Conservation (phyloP, 2,888 invertebrate species). For the Agonopterix alstromeriana region DNA sequence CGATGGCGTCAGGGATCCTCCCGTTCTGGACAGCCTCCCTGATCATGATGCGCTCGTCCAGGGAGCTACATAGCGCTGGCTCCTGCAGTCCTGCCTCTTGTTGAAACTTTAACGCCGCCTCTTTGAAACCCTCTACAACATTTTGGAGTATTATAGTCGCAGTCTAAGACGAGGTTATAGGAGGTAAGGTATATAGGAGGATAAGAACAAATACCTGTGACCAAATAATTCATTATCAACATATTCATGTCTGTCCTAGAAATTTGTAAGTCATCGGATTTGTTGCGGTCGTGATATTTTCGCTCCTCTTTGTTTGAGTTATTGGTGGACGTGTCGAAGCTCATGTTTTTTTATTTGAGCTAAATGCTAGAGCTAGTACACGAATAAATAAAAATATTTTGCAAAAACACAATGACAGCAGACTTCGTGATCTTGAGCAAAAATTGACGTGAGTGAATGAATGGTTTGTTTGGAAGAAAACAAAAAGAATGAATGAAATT, state of each 20-base stretch:
- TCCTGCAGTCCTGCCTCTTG: slow-evolving; percentile 89
- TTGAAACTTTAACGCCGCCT: slow-evolving; percentile 97
- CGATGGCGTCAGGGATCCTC: slow-evolving; percentile 93
- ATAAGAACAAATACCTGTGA: slow-evolving; percentile 83
- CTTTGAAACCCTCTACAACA: slow-evolving; percentile 91
- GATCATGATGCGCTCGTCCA: slow-evolving; percentile 95
- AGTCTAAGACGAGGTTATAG: too few species aligned
- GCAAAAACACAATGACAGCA: slow-evolving; percentile 20
- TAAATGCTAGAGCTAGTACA: slow-evolving; percentile 5
- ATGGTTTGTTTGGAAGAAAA: not conserved
- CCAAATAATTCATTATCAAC: slow-evolving; percentile 98
- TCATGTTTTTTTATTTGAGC: slow-evolving; percentile 37
- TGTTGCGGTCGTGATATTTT: slow-evolving; percentile 82
- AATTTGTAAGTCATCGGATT: slow-evolving; percentile 86
- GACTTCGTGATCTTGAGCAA: slow-evolving; percentile 4
- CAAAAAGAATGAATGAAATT: too few species aligned
- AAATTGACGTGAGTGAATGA: not conserved
- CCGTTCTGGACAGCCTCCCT: slow-evolving; percentile 96
- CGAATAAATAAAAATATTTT: slow-evolving; percentile 19
- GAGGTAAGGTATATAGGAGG: not conserved
- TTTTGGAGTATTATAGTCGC: not conserved
- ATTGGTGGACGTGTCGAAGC: slow-evolving; percentile 43
- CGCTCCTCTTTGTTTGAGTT: slow-evolving; percentile 56
- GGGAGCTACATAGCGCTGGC: slow-evolving; percentile 79
- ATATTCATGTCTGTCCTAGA: slow-evolving; percentile 96